Evolutionary conservation across 2,888 invertebrate species (phyloP).

Genomic region (Nomada fabriciana): DNA sequence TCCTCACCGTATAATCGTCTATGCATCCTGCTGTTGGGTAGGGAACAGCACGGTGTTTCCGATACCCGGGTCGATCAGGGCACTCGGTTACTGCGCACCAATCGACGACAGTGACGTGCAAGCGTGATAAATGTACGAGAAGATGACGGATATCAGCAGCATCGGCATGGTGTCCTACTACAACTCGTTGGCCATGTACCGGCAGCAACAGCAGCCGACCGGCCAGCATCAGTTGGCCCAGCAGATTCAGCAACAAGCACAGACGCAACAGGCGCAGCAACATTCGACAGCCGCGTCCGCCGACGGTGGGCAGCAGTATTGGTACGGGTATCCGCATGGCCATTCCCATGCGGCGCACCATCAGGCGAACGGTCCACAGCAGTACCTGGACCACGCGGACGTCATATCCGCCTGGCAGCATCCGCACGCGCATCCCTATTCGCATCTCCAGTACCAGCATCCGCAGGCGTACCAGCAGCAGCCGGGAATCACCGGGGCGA

Average conservation of each 20-base stretch:
- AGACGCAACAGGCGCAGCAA: constrained; percentile 67
- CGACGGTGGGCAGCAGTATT: constrained; percentile 84
- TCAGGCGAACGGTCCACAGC: constrained; percentile 85
- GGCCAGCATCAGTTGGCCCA: constrained; percentile 68
- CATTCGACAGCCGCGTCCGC: constrained; percentile 82
- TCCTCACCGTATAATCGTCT: not conserved
- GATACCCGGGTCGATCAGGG: not conserved
- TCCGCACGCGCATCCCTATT: constrained; percentile 82
- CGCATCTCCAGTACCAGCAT: constrained; percentile 81
- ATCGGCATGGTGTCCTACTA: constrained; percentile 90
- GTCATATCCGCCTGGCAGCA: constrained; percentile 84
- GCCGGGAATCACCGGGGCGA: constrained; percentile 55
- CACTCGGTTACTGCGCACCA: not conserved
- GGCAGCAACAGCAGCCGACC: constrained; percentile 86
- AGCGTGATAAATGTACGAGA: constrained; percentile 15
- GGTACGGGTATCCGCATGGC: constrained; percentile 73
- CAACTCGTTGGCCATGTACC: constrained; percentile 89
- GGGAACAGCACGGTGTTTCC: not conserved
- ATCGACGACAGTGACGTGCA: constrained; percentile 10
- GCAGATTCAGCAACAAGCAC: constrained; percentile 61
- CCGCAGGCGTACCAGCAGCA: constrained; percentile 82
- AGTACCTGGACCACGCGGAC: constrained; percentile 81
- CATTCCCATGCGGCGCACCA: constrained; percentile 71
- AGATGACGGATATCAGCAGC: constrained; percentile 72
- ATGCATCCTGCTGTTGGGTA: not conserved